Evolutionary conservation across 2,113 vertebrate genomes (phyloP).

Genomic region (Dermatemys mawii): DNA sequence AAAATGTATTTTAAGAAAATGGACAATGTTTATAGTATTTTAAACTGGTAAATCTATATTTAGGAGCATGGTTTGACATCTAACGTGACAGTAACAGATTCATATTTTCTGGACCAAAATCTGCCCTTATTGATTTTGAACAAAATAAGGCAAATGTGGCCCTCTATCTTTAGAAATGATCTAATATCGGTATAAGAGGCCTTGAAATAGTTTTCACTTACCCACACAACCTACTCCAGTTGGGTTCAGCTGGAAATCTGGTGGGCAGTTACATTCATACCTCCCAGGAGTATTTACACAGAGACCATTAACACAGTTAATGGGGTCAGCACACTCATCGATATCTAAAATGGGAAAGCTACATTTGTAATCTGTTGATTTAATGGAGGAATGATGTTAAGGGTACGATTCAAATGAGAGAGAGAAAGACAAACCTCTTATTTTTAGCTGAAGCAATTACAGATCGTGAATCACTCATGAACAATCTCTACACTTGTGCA

Average conservation of each 20-base stretch:
- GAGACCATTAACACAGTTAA: slow-evolving; percentile 88
- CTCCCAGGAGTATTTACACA: slow-evolving; percentile 87
- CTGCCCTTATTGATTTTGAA: neutral
- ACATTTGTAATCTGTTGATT: neutral
- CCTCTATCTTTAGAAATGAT: neutral
- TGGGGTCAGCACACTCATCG: slow-evolving; percentile 86
- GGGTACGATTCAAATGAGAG: neutral
- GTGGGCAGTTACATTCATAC: slow-evolving; percentile 88
- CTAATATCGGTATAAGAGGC: neutral
- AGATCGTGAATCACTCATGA: neutral
- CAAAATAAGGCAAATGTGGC: neutral
- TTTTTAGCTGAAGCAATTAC: neutral
- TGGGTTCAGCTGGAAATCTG: slow-evolving; percentile 88
- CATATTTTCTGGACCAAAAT: neutral
- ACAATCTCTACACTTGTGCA: neutral
- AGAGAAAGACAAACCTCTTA: neutral
- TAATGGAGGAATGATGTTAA: neutral
- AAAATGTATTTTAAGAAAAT: neutral
- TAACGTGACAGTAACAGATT: neutral
- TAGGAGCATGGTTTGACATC: accelerated
- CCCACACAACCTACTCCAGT: slow-evolving; percentile 88
- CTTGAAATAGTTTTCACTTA: slow-evolving; percentile 66
- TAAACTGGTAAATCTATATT: neutral
- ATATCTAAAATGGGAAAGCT: slow-evolving; percentile 76
- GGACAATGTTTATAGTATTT: neutral